A percentile compares a stretch with the other conserved stretches of the same genome.
These are phyloP conservation scores for Nasonia giraulti DNA, from an alignment of 1,140 invertebrate species.

Conservation along the genomic window DNA sequence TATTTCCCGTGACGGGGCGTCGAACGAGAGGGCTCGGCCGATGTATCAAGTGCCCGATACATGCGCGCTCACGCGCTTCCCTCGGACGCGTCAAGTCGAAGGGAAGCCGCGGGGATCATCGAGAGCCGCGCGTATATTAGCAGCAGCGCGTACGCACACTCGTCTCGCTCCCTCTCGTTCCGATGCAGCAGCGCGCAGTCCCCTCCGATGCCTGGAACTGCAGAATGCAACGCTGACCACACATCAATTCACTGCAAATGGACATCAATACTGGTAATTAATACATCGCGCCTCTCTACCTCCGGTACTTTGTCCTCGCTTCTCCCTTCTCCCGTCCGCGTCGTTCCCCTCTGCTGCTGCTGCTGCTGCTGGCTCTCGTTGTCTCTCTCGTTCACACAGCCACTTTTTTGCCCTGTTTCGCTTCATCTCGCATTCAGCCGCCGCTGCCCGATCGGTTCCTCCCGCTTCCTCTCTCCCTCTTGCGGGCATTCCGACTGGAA, in stretches of 20 bases:
- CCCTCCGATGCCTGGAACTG: slow-evolving; percentile 50
- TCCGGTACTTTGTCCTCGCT: slow-evolving; percentile 46
- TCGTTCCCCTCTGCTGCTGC: slow-evolving; percentile 52
- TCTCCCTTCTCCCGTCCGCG: slow-evolving; percentile 21
- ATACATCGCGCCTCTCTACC: slow-evolving; percentile 72
- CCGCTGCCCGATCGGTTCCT: slow-evolving; percentile 17
- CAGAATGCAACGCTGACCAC: slow-evolving; percentile 72
- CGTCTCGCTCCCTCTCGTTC: background rate
- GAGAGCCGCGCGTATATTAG: slow-evolving; percentile 10
- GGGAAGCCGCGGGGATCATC: slow-evolving; percentile 25
- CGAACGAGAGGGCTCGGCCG: slow-evolving; percentile 3
- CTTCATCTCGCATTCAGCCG: slow-evolving; percentile 3
- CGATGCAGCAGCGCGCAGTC: background rate
- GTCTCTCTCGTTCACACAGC: slow-evolving; percentile 29
- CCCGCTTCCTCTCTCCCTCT: slow-evolving; percentile 51
- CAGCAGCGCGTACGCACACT: background rate
- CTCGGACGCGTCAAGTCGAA: slow-evolving; percentile 43
- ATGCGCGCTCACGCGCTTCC: slow-evolving; percentile 5
- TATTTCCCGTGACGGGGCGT: slow-evolving; percentile 26
- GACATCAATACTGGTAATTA: slow-evolving; percentile 76
- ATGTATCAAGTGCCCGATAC: slow-evolving; percentile 45
- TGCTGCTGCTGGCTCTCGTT: background rate
- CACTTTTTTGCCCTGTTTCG: slow-evolving; percentile 29
- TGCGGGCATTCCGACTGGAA: slow-evolving; percentile 59
- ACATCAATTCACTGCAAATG: slow-evolving; percentile 75